Percentiles rank a stretch among this genome's conserved stretches.
phyloP scores from a whole-genome alignment of 2,113 vertebrate genomes.

The Ammodramus savannarum region DNA sequence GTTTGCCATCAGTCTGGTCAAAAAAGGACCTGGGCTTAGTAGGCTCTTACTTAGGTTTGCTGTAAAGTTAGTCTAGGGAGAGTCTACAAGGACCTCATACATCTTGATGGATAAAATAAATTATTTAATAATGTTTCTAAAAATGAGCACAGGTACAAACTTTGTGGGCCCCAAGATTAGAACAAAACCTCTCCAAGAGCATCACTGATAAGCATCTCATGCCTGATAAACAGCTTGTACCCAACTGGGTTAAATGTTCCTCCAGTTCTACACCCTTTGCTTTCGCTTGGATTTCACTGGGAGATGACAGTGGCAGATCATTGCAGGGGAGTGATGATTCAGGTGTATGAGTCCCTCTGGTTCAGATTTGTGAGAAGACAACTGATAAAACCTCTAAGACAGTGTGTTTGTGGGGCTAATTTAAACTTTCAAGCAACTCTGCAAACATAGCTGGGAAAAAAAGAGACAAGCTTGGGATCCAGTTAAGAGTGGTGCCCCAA shows the following conservation, averaged over 20 bases:
- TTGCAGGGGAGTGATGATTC: neutral
- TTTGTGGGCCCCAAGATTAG: neutral
- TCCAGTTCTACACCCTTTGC: neutral
- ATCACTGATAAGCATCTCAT: fast-evolving
- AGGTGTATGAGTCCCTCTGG: neutral
- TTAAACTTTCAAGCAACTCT: neutral
- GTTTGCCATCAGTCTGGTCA: neutral
- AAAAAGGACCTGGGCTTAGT: neutral
- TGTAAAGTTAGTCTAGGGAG: neutral
- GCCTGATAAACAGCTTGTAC: neutral
- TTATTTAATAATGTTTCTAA: neutral
- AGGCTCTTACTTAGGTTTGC: neutral
- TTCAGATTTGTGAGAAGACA: neutral
- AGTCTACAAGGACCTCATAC: neutral
- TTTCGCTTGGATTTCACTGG: neutral
- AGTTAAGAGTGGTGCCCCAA: neutral
- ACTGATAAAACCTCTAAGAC: neutral
- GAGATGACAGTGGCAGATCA: neutral
- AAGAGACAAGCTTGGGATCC: neutral
- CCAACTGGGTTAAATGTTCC: neutral
- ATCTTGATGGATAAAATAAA: neutral
- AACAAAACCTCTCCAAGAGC: neutral
- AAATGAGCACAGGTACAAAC: neutral
- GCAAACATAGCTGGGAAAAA: neutral
- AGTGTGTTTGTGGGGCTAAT: neutral